Conservation (phyloP, 1,140 invertebrate genomes). For the Drosophila seguyi region DNA sequence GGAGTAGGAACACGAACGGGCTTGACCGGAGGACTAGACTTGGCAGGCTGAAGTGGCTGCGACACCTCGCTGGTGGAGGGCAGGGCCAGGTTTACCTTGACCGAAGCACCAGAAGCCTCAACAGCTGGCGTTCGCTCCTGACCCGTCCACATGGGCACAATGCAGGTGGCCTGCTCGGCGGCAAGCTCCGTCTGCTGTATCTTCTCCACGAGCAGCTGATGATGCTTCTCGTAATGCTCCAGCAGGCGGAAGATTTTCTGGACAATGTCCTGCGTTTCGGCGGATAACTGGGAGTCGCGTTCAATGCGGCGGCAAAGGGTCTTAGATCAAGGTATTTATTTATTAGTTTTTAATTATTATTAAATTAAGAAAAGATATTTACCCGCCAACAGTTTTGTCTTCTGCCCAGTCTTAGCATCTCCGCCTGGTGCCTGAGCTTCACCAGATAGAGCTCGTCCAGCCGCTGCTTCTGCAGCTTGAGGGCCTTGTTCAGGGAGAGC, state of each 20-base stretch:
- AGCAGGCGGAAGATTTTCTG: conserved; percentile 68
- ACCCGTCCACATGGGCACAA: conserved; percentile 45
- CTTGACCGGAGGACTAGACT: background rate
- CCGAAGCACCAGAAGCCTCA: background rate
- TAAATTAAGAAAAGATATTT: background rate
- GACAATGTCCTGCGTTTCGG: conserved; percentile 59
- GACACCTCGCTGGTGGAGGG: background rate
- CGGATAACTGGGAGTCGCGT: conserved; percentile 51
- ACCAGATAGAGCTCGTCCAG: conserved; percentile 58
- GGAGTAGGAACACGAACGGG: background rate
- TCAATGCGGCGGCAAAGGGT: conserved; percentile 53
- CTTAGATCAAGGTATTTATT: background rate
- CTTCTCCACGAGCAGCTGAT: conserved; percentile 56
- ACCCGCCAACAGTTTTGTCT: conserved; percentile 70
- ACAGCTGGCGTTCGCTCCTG: background rate
- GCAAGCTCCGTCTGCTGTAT: conserved; percentile 63
- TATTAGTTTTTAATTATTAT: background rate
- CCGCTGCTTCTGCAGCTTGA: conserved; percentile 64
- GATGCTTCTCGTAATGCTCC: conserved; percentile 68
- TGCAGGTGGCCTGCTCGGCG: conserved; percentile 44
- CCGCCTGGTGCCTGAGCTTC: conserved; percentile 67
- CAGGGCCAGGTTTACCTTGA: background rate
- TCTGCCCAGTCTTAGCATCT: conserved; percentile 57
- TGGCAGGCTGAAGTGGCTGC: background rate
- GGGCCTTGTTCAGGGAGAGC: conserved; percentile 68